Base-by-base conservation (phyloP, 1,140 invertebrate species). In the Cotesia glomerata region DNA sequence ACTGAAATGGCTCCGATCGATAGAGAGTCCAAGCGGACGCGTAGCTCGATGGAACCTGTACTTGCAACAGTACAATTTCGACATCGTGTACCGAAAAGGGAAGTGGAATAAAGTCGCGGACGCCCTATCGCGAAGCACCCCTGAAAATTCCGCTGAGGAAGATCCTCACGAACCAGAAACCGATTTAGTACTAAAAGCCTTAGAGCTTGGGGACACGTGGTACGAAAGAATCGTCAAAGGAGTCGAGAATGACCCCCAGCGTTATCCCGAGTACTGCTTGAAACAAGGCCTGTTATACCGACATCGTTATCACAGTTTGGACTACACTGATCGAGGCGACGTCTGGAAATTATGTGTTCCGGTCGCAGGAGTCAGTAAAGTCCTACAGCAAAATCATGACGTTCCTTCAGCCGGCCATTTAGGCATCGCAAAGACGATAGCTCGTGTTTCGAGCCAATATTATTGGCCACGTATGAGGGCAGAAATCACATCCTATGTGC, bases 1-100 rank as follows among this genome's bases (percentile, higher is more conserved):
- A 9, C 75, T 90, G 5, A 73, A 75, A 36, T 90, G 85, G 83
- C 75, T 90, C 4, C 73, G 78, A 35, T 77, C 77, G 2, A 76
- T 87, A 1, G 85, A 82, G 74, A 82, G 87, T 64, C 78, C 81
- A 2, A 78, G 68, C 1, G 84, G 81, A 52, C 61, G 88, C 54
- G 71, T 89, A 16, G 83, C 84, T 0, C 66, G 86, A 39, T 89
- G 88, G 88, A 59, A 71, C 35, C n/a, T 88, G 9, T 36, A 73
- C 45, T 61, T 89, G 3, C 84, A 86, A 74, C 75, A 76, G 5
- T 88, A 84, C 71, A 74, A 84, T 52, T 85, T 86, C 63, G 71
- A 83, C 9, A 77, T 89, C 0, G 64, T 75, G 4, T 83, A 89
- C 74, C 76, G 85, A 58, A 80, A 79, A 26, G 86, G 86, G 2